Conservation (phyloP, 2,113 vertebrate species). For the Antechinus stuartii region DNA sequence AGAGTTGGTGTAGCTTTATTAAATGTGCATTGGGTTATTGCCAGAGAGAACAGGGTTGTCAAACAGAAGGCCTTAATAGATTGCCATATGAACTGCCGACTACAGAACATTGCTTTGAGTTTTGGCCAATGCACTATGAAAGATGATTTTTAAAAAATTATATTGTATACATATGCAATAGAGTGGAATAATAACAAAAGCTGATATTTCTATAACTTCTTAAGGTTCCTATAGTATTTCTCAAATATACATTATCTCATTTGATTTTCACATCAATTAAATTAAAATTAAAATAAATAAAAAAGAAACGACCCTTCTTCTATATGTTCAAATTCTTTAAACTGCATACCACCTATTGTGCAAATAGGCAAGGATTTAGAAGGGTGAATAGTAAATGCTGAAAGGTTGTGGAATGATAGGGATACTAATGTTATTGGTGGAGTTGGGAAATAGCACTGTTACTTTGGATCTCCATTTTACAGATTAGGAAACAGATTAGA, state of each 20-base stretch:
- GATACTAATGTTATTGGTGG: too few relatives aligned
- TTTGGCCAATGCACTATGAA: conserved; percentile 6
- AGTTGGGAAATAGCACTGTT: too few relatives aligned
- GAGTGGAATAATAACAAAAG: neutral
- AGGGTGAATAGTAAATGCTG: too few relatives aligned
- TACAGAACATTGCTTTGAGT: conserved; percentile 10
- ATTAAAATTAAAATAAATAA: too few relatives aligned
- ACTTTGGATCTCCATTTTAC: neutral
- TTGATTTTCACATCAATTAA: neutral
- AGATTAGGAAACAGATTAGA: neutral
- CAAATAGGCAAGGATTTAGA: too few relatives aligned
- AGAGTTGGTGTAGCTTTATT: neutral
- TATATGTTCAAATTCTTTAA: too few relatives aligned
- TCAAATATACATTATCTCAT: neutral
- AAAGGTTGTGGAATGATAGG: too few relatives aligned
- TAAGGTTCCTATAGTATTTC: neutral
- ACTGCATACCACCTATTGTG: too few relatives aligned
- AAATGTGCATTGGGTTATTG: conserved; percentile 32
- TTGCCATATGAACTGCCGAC: conserved; percentile 7
- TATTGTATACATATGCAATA: neutral
- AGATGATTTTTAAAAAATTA: conserved; percentile 5
- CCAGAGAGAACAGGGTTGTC: neutral
- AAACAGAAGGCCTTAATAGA: neutral
- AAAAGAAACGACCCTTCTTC: too few relatives aligned
- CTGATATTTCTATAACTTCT: neutral